Conservation (phyloP, 2,888 invertebrate genomes). For the Xanthia togata region DNA sequence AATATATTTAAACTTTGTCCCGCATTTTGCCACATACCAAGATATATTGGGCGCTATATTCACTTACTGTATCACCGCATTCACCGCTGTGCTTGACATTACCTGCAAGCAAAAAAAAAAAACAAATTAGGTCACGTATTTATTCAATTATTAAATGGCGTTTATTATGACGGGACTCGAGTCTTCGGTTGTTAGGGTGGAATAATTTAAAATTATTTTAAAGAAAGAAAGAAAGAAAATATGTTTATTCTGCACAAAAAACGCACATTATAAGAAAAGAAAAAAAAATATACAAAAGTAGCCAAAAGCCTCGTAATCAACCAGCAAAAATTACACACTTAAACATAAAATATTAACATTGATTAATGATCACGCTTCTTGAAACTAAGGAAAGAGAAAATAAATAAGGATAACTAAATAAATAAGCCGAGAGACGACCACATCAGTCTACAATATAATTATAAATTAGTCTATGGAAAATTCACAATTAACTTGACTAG, state of each 20-base stretch:
- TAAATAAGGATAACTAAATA: neutral
- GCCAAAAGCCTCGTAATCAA: no score
- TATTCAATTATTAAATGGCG: constrained; percentile 35
- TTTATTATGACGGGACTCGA: constrained; percentile 36
- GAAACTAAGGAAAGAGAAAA: neutral
- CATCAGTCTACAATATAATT: no score
- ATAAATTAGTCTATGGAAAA: neutral
- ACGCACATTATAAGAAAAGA: no score
- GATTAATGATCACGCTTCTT: constrained; percentile 16
- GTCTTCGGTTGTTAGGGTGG: constrained; percentile 18
- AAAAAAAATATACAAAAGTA: no score
- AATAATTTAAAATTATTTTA: constrained; percentile 39
- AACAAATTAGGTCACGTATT: constrained; percentile 43
- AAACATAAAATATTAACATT: constrained; percentile 29
- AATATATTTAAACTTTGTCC: constrained; percentile 25
- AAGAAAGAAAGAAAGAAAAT: no score
- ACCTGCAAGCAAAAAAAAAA: constrained; percentile 50
- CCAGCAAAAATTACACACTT: no score
- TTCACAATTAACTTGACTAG: neutral
- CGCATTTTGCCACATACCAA: constrained; percentile 15
- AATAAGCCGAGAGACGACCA: neutral
- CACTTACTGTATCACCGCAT: constrained; percentile 23
- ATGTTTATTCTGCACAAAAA: no score
- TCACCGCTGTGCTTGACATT: constrained; percentile 27
- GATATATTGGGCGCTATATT: constrained; percentile 1